phyloP scores from a whole-genome alignment of 2,797 vertebrate genomes.

The Mastacembelus armatus region DNA sequence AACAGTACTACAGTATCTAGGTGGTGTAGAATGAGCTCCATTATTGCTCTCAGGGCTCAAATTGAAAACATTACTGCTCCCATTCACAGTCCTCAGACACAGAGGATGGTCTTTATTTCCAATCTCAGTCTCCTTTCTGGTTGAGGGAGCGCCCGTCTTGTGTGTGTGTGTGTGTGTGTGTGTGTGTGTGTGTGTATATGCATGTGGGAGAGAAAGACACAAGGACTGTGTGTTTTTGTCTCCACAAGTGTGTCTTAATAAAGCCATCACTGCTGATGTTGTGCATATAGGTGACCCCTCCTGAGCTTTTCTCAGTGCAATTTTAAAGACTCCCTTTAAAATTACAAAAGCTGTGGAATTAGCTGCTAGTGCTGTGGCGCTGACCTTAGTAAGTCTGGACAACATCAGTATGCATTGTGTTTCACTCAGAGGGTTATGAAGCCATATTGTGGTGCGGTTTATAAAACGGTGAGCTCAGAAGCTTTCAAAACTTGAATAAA shows the following conservation, averaged over 20 bases:
- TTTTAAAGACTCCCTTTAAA: slow-evolving; percentile 73
- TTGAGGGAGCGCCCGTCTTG: slow-evolving; percentile 66
- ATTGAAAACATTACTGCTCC: slow-evolving; percentile 83
- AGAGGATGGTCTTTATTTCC: slow-evolving; percentile 81
- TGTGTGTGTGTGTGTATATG: slow-evolving; percentile 22
- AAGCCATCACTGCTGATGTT: slow-evolving; percentile 66
- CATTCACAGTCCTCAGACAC: slow-evolving; percentile 81
- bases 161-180: slow-evolving; percentile 28
- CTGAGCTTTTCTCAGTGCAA: slow-evolving; percentile 65
- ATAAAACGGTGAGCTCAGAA: slow-evolving; percentile 49
- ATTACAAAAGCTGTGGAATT: slow-evolving; percentile 73
- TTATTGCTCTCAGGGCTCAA: slow-evolving; percentile 82
- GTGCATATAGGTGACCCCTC: slow-evolving; percentile 75
- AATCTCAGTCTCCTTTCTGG: slow-evolving; percentile 81
- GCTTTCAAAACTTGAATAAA: too few relatives aligned
- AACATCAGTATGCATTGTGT: slow-evolving; percentile 73
- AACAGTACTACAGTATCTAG: slow-evolving; percentile 73
- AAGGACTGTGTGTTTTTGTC: slow-evolving; percentile 49
- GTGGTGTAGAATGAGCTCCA: slow-evolving; percentile 81
- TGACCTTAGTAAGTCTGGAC: slow-evolving; percentile 68
- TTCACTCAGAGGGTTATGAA: slow-evolving; percentile 54
- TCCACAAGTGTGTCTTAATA: slow-evolving; percentile 58
- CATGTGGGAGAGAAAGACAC: not conserved
- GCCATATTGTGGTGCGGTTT: slow-evolving; percentile 34
- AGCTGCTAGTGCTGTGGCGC: slow-evolving; percentile 35